phyloP scores from a whole-genome alignment of 2,113 vertebrate species.

The Campylorhamphus procurvoides region DNA sequence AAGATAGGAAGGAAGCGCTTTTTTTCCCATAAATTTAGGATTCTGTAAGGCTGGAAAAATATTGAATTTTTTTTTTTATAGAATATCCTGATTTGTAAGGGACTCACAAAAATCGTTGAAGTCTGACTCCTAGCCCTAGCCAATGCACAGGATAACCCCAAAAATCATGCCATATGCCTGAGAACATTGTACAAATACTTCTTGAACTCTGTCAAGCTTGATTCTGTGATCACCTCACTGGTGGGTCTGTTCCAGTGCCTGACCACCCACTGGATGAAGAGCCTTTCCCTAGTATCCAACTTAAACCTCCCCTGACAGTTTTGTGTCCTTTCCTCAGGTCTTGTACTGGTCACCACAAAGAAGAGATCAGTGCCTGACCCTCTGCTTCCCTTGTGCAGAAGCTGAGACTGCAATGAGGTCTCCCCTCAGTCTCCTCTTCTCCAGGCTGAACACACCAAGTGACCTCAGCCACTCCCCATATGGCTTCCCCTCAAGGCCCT shows the following conservation, averaged over 20 bases:
- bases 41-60: background rate
- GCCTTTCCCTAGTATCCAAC: background rate
- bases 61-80: background rate
- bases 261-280: background rate
- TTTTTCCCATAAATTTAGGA: background rate
- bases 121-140: background rate
- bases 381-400: accelerated
- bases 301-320: background rate
- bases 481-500: background rate
- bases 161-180: background rate
- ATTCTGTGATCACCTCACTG: background rate
- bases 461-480: background rate
- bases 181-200: background rate
- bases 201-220: background rate
- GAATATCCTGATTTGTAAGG: background rate
- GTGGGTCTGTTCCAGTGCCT: background rate
- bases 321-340: background rate
- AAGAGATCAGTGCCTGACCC: background rate
- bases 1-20: background rate
- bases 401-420: background rate
- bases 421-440: background rate
- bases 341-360: background rate
- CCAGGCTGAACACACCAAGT: background rate
- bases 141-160: background rate
- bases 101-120: background rate